Evolutionary conservation across 2,113 vertebrate species (phyloP), one percentile per base, ranked within the genome.

Genomic region (Perca schrenkii): DNA sequence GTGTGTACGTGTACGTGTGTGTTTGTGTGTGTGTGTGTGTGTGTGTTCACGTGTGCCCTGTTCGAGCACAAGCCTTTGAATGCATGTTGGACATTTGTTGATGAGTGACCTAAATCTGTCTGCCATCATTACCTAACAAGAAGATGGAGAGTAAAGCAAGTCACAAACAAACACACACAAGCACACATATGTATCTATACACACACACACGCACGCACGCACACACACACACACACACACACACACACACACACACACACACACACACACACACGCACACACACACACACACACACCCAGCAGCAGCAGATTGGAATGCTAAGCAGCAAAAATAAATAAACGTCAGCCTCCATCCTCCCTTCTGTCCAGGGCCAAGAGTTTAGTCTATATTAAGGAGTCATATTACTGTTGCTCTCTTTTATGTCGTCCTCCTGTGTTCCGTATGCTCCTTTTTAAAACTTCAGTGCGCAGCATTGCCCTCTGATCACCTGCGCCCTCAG

Each of bases 41-140:
- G n/a, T 66, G 25, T 43, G 15, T 70, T 34, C 25, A 60, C 4
- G 22, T 74, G 52, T 40, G n/a, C 25, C 50, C n/a, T 43, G 72
- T 52, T n/a, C 22, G 15, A 75, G 86, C 52, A 71, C 68, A 70
- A 76, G 74, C 75, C 82, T 80, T 75, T 91, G 80, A 90, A 86
- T 92, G 82, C 79, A 78, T 88, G 89, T 84, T 84, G 83, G 89
- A 89, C 86, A 88, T 94, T 92, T 91, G 89, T 84, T 84, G 82
- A 83, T 74, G 76, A 91, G 83, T 94, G 94, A 94, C 94, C 94
- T 88, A 92, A 93, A 94, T 94, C 91, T 94, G 94, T 94, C 92
- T 86, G 78, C 83, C 75, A 66, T 90, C 89, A 93, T 94, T 94
- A 94, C 80, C 87, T 87, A 91, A 93, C 89, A 86, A 79, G 86